Conservation (phyloP, 2,797 vertebrate species). For the Helarctos malayanus region DNA sequence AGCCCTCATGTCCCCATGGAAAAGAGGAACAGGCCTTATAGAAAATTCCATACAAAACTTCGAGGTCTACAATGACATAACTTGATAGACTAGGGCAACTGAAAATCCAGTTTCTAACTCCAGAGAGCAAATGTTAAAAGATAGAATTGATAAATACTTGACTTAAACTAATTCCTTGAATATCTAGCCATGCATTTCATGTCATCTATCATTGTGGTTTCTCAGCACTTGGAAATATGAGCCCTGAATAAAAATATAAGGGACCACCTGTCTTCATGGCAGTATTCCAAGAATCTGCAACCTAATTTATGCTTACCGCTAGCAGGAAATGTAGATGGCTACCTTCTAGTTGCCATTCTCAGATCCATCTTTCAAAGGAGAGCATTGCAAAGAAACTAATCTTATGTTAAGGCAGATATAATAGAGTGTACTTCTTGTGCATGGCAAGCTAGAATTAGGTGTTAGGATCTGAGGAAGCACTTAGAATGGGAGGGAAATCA, state of each 20-base stretch:
- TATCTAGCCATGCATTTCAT: conserved; percentile 71
- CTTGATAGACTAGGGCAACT: conserved; percentile 62
- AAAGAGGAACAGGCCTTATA: background rate
- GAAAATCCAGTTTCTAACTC: conserved; percentile 42
- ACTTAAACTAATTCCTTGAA: conserved; percentile 75
- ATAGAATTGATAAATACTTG: conserved; percentile 62
- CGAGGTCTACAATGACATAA: conserved; percentile 24
- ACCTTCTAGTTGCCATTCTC: conserved; percentile 79
- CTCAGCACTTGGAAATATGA: conserved; percentile 80
- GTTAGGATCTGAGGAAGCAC: conserved; percentile 52
- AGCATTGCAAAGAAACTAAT: conserved; percentile 49
- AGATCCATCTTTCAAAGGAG: conserved; percentile 71
- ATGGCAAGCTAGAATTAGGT: conserved; percentile 43
- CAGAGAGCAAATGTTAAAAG: conserved; percentile 73
- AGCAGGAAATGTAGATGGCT: conserved; percentile 80
- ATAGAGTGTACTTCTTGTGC: conserved; percentile 68
- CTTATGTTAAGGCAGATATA: background rate
- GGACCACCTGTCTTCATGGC: conserved; percentile 85
- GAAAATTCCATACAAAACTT: conserved; percentile 34
- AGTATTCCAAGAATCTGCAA: conserved; percentile 82
- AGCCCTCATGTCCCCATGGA: background rate
- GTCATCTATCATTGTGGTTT: conserved; percentile 71
- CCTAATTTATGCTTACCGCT: conserved; percentile 82
- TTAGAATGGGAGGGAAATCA: background rate
- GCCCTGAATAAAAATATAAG: conserved; percentile 76